Evolutionary conservation across 1,140 invertebrate species (phyloP).

Genomic region (Cydia amplana): DNA sequence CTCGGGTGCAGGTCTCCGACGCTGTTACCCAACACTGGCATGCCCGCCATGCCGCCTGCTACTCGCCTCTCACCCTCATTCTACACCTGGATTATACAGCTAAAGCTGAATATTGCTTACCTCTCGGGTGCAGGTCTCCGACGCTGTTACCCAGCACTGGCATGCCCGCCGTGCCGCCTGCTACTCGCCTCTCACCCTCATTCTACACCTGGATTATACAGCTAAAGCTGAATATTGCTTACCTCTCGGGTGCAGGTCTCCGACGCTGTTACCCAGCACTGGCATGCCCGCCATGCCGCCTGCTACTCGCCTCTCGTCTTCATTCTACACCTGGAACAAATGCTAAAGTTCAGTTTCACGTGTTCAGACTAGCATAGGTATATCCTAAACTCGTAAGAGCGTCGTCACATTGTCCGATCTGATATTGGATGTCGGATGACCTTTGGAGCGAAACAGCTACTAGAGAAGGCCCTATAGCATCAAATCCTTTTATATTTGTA

Average conservation of each 20-base stretch:
- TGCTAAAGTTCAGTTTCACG: neutral
- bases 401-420: too few species aligned
- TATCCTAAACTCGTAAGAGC: too few species aligned
- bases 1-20: slow-evolving; percentile 45
- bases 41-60: slow-evolving; percentile 64
- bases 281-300: slow-evolving; percentile 36
- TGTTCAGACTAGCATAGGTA: neutral
- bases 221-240: neutral
- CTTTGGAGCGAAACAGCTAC: too few species aligned
- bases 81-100: neutral
- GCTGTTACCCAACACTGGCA: slow-evolving; percentile 70
- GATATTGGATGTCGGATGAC: too few species aligned
- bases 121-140: slow-evolving; percentile 55
- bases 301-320: slow-evolving; percentile 37
- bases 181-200: slow-evolving; percentile 51
- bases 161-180: slow-evolving; percentile 72
- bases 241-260: neutral
- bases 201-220: slow-evolving; percentile 41
- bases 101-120: slow-evolving; percentile 20
- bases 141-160: slow-evolving; percentile 70
- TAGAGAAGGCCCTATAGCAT: too few species aligned
- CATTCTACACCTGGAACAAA: slow-evolving; percentile 43
- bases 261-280: too few species aligned
- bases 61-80: neutral
- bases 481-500: too few species aligned